Evolutionary conservation across 2,797 vertebrate genomes (phyloP).

Genomic region (Sebastes umbrosus): DNA sequence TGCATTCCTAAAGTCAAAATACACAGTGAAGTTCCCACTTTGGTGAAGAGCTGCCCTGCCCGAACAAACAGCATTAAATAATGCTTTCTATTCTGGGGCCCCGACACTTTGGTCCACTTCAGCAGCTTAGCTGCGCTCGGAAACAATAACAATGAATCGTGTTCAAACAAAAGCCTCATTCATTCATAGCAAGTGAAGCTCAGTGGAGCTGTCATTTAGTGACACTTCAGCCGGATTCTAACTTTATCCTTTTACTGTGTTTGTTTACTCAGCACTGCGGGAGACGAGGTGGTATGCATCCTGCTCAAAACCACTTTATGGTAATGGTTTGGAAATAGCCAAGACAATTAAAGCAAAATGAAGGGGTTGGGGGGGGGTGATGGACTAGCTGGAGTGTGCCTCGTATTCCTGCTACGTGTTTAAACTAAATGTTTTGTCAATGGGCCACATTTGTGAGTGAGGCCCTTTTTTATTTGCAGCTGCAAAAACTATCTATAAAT

Average conservation of each 20-base stretch:
- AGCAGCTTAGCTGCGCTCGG: conserved; percentile 47
- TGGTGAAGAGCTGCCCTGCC: conserved; percentile 15
- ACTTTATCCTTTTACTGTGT: conserved; percentile 65
- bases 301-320: conserved; percentile 63
- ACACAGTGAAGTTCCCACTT: background rate
- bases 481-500: conserved; percentile 71
- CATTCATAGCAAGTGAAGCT: conserved; percentile 59
- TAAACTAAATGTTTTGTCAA: conserved; percentile 62
- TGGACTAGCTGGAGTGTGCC: conserved; percentile 58
- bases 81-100: conserved; percentile 49
- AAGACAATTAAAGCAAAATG: conserved; percentile 72
- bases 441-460: conserved; percentile 57
- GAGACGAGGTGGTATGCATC: conserved; percentile 59
- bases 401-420: conserved; percentile 65
- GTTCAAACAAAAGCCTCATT: conserved; percentile 72
- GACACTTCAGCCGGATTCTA: conserved; percentile 52
- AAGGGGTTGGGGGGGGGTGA: conserved; percentile 15
- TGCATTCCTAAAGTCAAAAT: conserved; percentile 14
- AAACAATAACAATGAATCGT: conserved; percentile 73
- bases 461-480: conserved; percentile 67
- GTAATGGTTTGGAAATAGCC: conserved; percentile 72
- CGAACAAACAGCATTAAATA: conserved; percentile 65
- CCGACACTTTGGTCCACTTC: conserved; percentile 54
- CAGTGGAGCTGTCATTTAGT: conserved; percentile 45
- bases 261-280: conserved; percentile 64